These are phyloP conservation scores for Sebastes matsubarae DNA, from an alignment of 2,797 vertebrate species.

Conservation along the genomic window DNA sequence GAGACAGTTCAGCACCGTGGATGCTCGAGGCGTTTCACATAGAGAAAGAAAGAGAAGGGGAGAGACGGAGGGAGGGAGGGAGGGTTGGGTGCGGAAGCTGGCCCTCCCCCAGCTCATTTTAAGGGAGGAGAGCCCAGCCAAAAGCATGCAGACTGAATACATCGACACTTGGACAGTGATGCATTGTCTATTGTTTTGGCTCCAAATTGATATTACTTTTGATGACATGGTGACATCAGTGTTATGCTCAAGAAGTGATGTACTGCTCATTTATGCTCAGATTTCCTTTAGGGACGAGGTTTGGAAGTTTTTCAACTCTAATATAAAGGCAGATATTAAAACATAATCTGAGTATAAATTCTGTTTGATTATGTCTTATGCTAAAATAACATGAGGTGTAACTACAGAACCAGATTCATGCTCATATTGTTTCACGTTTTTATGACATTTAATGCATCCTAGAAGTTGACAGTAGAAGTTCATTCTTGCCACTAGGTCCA, in stretches of 20 bases:
- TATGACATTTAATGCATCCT: neutral
- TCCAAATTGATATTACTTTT: constrained; percentile 3
- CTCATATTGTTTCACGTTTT: neutral
- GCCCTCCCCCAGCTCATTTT: constrained; percentile 73
- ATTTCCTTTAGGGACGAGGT: neutral
- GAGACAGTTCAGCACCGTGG: constrained; percentile 91
- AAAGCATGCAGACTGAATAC: constrained; percentile 29
- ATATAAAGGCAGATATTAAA: neutral
- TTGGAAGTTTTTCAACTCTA: neutral
- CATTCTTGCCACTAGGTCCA: neutral
- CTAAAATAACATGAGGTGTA: neutral
- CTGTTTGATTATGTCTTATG: neutral
- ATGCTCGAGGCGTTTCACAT: constrained; percentile 91
- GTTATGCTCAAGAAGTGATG: neutral
- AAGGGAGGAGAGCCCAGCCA: constrained; percentile 61
- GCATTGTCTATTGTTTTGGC: constrained; percentile 31
- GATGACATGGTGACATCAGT: constrained; percentile 16
- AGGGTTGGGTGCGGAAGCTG: constrained; percentile 20
- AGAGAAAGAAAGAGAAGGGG: constrained; percentile 81
- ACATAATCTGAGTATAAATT: neutral
- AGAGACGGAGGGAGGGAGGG: neutral
- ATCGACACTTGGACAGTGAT: constrained; percentile 8
- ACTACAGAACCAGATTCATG: neutral
- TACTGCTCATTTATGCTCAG: neutral
- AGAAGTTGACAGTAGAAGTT: neutral